Percentiles rank a stretch among this genome's conserved stretches.
These are phyloP conservation scores for Botrylloides violaceus DNA, from an alignment of 23 tunicate species.

Conservation along the genomic window DNA sequence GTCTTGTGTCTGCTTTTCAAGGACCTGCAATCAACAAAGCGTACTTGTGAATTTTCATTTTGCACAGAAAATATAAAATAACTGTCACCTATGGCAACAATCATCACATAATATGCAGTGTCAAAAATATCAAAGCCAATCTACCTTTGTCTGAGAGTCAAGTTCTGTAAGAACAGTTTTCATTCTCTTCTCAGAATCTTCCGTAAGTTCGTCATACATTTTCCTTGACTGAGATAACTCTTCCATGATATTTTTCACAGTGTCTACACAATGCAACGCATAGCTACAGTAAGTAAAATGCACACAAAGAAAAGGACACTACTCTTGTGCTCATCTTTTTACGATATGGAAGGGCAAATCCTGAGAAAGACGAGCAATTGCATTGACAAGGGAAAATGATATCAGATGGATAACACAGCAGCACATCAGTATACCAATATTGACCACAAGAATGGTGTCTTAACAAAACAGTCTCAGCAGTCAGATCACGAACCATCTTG, in stretches of 20 bases:
- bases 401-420: too few species aligned
- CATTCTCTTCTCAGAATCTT: slow-evolving; percentile 49
- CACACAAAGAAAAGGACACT: too few species aligned
- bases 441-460: too few species aligned
- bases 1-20: slow-evolving; percentile 26
- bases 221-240: slow-evolving; percentile 3
- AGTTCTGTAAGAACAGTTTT: slow-evolving; percentile 52
- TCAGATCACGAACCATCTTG: too few species aligned
- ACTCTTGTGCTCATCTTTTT: too few species aligned
- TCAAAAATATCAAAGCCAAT: background rate
- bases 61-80: background rate
- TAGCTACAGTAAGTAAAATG: too few species aligned
- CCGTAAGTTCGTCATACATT: slow-evolving; percentile 36
- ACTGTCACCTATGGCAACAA: background rate
- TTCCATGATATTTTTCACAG: slow-evolving; percentile 4
- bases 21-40: slow-evolving; percentile 17
- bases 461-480: too few species aligned
- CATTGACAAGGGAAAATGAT: too few species aligned
- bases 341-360: too few species aligned
- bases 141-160: slow-evolving; percentile 61
- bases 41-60: too few species aligned
- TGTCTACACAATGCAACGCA: slow-evolving; percentile 8
- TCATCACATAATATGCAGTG: background rate
- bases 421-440: too few species aligned
- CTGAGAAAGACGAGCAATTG: too few species aligned